phyloP scores from a whole-genome alignment of 2,888 invertebrate genomes.

The Lingula anatina region DNA sequence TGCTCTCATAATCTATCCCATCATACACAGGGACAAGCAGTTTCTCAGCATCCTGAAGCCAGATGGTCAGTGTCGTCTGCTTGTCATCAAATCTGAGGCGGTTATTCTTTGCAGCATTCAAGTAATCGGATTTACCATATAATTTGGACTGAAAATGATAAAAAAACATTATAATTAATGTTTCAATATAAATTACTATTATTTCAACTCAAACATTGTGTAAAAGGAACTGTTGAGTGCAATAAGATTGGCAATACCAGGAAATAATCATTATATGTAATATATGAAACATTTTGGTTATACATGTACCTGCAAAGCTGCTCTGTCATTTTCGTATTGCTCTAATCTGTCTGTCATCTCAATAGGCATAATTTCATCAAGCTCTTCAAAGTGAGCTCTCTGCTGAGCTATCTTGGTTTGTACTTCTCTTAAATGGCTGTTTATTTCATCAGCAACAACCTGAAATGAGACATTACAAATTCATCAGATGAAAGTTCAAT shows the following conservation, averaged over 20 bases:
- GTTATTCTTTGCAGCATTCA: conserved; percentile 29
- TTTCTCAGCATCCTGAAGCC: conserved; percentile 39
- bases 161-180: no score
- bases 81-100: conserved; percentile 32
- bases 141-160: conserved; percentile 35
- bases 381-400: conserved; percentile 22
- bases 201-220: no score
- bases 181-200: no score
- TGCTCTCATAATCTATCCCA: conserved; percentile 83
- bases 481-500: no score
- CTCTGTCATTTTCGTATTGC: conserved; percentile 18
- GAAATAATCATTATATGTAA: no score
- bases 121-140: conserved; percentile 33
- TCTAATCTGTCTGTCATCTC: conserved; percentile 30
- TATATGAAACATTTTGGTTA: no score
- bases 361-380: conserved; percentile 30
- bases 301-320: not conserved
- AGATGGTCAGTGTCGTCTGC: conserved; percentile 33
- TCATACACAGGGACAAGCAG: conserved; percentile 63
- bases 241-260: no score
- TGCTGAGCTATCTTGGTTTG: conserved; percentile 25
- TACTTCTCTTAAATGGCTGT: conserved; percentile 23
- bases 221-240: no score
- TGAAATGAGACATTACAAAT: no score
- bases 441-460: no score